Percentiles rank a stretch among this genome's conserved stretches.
phyloP scores from a whole-genome alignment of 1,140 invertebrate genomes.

The Vanessa tameamea region DNA sequence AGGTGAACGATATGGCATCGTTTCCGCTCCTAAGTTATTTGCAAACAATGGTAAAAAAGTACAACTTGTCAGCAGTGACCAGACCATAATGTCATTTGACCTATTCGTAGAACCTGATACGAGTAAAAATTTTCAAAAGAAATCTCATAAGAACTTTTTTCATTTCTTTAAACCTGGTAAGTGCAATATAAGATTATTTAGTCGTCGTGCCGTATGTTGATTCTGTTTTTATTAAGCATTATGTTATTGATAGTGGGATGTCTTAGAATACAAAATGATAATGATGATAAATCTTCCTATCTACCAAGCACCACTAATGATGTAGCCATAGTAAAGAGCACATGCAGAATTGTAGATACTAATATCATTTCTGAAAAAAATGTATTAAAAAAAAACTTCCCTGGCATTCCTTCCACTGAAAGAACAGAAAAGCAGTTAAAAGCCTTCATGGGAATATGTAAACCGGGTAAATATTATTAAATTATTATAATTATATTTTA shows the following conservation, averaged over 20 bases:
- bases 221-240: not conserved
- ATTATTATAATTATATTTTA: not conserved
- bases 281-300: slow-evolving; percentile 54
- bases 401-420: slow-evolving; percentile 17
- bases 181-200: not conserved
- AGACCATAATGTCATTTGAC: slow-evolving; percentile 69
- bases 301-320: slow-evolving; percentile 30
- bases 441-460: slow-evolving; percentile 64
- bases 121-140: slow-evolving; percentile 44
- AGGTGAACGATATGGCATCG: slow-evolving; percentile 32
- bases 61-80: slow-evolving; percentile 59
- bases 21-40: slow-evolving; percentile 48
- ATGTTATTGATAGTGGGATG: slow-evolving; percentile 49
- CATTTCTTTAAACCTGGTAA: slow-evolving; percentile 55
- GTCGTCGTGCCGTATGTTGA: not conserved
- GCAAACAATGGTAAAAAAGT: slow-evolving; percentile 43
- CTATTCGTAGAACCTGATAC: slow-evolving; percentile 52
- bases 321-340: not conserved
- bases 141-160: slow-evolving; percentile 52
- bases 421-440: slow-evolving; percentile 34
- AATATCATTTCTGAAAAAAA: slow-evolving; percentile 39
- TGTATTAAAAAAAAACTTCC: slow-evolving; percentile 42
- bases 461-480: slow-evolving; percentile 56
- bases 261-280: slow-evolving; percentile 43
- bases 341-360: too few relatives aligned